phyloP scores from a whole-genome alignment of 1,140 invertebrate species.

The Atta texana region DNA sequence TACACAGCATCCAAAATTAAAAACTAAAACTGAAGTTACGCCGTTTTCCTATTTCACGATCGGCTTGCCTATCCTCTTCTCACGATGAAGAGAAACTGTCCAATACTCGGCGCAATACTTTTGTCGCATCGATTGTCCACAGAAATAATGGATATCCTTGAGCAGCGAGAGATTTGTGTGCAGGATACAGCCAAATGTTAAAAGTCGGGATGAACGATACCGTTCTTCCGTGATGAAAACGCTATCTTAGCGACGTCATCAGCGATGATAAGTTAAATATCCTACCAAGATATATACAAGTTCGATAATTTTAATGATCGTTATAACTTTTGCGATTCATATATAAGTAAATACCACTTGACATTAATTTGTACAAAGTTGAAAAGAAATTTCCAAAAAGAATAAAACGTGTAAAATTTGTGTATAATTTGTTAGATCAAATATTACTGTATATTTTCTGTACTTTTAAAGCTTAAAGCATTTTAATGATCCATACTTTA shows the following conservation, averaged over 20 bases:
- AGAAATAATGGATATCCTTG: slow-evolving; percentile 64
- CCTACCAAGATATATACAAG: slow-evolving; percentile 3
- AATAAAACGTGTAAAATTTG: not conserved
- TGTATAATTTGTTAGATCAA: not conserved
- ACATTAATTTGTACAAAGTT: not conserved
- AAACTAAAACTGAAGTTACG: slow-evolving; percentile 28
- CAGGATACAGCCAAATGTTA: not conserved
- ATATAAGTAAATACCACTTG: not conserved
- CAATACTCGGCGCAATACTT: not conserved
- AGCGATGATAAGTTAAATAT: not conserved
- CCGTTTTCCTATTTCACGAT: slow-evolving; percentile 39
- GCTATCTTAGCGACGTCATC: not conserved
- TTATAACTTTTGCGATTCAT: slow-evolving; percentile 18
- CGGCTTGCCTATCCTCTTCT: not conserved
- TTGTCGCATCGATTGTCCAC: slow-evolving; percentile 56
- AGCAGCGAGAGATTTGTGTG: not conserved
- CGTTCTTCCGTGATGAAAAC: slow-evolving; percentile 11
- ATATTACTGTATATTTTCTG: not conserved
- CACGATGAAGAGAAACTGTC: not conserved
- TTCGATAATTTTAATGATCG: slow-evolving; percentile 44
- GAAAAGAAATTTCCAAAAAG: not conserved
- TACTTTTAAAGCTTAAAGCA: not conserved
- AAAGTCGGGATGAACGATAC: slow-evolving; percentile 13
- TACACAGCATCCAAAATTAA: slow-evolving; percentile 45
- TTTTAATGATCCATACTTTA: not conserved